Base-by-base conservation (phyloP, 1,140 invertebrate genomes). In the Phortica variegata region DNA sequence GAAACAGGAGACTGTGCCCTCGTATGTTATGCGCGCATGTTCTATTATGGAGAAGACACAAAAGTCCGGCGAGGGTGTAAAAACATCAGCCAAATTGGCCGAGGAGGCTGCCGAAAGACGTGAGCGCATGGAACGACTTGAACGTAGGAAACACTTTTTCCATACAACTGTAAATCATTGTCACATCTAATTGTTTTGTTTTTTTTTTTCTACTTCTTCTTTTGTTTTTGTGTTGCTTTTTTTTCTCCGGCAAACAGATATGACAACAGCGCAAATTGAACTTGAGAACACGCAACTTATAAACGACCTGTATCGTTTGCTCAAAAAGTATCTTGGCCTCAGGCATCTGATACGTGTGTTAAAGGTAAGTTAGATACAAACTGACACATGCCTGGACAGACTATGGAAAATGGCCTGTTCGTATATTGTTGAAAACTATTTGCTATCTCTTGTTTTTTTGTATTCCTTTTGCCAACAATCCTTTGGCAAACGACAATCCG, bases 271-370 rank as follows among this genome's bases (percentile, higher is more conserved):
- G n/a, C 90, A 93, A 77, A 93, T 96, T 56, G 89, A 93, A 74
- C 83, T 86, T 7, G 92, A 95, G 76, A 95, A 95, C 71, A 94
- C 90, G n/a, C 90, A 92, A 77, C 87, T 95, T 84, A 94, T 90
- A 54, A 95, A 94, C 75, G 92, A 95, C 73, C 81, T 95, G 37
- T 95, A 95, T 73, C 84, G 91, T 63, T 80, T 94, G 41, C 77
- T 95, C 41, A 95, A 94, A 77, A 94, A 94, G 75, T 96, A 95
- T 72, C 86, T 89, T 4, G 91, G 90, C 34, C 78, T 95, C 37
- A 83, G 91, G 71, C 90, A 90, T 76, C 82, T 94, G 48, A 93
- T 95, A 60, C 82, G 89, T 74, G 87, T 91, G 57, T 81, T 96
- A 36, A 93, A 93, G 85, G 89, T 93, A 78, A 23, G 41, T 23